Percentiles rank a stretch among this genome's conserved stretches.
Evolutionary conservation across 2,888 invertebrate genomes (phyloP).

Genomic region (Agriopis aurantiaria): DNA sequence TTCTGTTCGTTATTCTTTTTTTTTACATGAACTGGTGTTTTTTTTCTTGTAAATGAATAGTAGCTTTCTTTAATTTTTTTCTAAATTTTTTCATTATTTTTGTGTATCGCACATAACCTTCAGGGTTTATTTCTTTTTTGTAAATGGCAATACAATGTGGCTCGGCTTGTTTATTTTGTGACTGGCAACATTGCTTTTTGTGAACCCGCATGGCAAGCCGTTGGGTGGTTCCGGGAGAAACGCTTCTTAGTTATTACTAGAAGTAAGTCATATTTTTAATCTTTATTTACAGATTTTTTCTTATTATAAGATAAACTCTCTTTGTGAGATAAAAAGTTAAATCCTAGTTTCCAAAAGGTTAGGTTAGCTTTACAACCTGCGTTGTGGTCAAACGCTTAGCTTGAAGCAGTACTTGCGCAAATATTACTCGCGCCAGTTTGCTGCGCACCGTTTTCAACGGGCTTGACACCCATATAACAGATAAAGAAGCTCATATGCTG

Average conservation of each 20-base stretch:
- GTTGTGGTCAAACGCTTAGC: too few species aligned
- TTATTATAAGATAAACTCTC: neutral
- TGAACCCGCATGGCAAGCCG: conserved; percentile 44
- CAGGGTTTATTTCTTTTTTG: neutral
- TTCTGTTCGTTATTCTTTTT: too few species aligned
- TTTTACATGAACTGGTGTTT: too few species aligned
- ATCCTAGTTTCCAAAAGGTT: too few species aligned
- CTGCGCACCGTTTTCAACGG: too few species aligned
- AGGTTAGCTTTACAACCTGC: too few species aligned
- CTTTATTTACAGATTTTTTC: neutral
- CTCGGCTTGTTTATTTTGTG: conserved; percentile 26
- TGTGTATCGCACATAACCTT: neutral
- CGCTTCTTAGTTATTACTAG: conserved; percentile 45
- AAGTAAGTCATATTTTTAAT: conserved; percentile 35
- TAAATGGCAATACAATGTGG: conserved; percentile 28
- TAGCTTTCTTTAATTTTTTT: neutral
- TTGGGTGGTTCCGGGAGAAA: conserved; percentile 46
- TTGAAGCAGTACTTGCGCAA: too few species aligned
- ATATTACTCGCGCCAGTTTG: too few species aligned
- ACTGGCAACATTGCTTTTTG: conserved; percentile 37
- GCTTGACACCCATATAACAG: too few species aligned
- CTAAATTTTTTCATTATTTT: neutral
- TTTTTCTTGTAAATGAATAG: too few species aligned
- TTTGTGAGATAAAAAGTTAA: too few species aligned
- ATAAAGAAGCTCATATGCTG: too few species aligned